Evolutionary conservation across 2,113 vertebrate genomes (phyloP), one percentile per base, ranked within the genome.

Genomic region (Solea solea): DNA sequence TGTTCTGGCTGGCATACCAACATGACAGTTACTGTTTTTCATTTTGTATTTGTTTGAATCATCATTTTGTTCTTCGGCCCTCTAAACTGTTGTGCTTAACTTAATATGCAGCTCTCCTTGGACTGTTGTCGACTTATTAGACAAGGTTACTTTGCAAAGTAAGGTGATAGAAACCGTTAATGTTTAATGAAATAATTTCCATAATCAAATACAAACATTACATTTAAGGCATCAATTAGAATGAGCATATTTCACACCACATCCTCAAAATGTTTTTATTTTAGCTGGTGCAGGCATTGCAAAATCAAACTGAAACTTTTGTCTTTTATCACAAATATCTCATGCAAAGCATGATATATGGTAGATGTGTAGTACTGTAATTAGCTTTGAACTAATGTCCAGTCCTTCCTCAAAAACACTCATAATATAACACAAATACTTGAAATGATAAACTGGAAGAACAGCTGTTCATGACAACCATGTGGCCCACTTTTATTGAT

Each of bases 401-500:
- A 21, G 21, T 21, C 21, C 21, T 21, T 21, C 21, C 21, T 21
- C 21, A 21, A 21, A 21, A 21, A 21, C 21, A 21, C 21, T 21
- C 21, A 21, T 21, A 78, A 90, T 86, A 82, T 78, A 85, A 76
- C 54, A 78, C 39, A 63, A 78, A 13, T 69, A 76, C 65, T 74
- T 80, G 86, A 88, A 90, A 89, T 51, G 61, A 74, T 62, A 58
- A 72, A 52, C 74, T 66, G 53, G 51, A 81, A 56, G 69, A 91
- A 90, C 90, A 90, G 85, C 88, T 91, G 90, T 82, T 83, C 73
- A 80, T 70, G 85, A 82, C 77, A 78, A 90, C 21, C 21, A 21
- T 21, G 21, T 21, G 21, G 21, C 21, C 21, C 21, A 21, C 21
- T 21, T 21, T 21, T 21, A 21, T 21, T 21, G 21, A 21, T 21